Base-by-base conservation (phyloP, 2,888 invertebrate species). In the Apantesis nais region DNA sequence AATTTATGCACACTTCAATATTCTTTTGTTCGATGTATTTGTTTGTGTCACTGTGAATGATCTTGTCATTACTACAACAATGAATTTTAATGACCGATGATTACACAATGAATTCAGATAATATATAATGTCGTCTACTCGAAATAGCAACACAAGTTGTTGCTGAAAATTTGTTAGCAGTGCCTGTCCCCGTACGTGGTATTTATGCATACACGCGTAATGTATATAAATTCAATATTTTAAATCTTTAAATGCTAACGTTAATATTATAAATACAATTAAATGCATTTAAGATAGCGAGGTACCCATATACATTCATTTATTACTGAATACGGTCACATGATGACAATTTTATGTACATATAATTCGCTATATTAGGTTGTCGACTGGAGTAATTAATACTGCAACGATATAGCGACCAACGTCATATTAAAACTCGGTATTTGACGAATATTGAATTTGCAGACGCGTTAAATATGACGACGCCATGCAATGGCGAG, bases 391-490 rank as follows among this genome's bases (percentile, higher is more conserved):
- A 78, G 83, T 82, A 80, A 83, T 84, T 83, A 83, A 83, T 86
- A 80, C 77, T 74, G 78, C 83, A 82, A 81, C 80, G 75, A 78
- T 78, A 80, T 84, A 88, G 85, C 85, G 86, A 86, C 25, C 55
- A 55, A 25, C 55, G 58, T 85, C 82, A 83, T 85, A 88, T 87
- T 90, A 89, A 89, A 87, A 87, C 85, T 88, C 89, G 88, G 90
- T 90, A 91, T 93, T 93, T 93, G 93, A 93, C 89, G 92, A 91
- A 90, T 92, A 91, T 89, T 90, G 90, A 92, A 93, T 93, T 92
- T 93, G 91, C 92, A 92, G 93, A 93, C 91, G 91, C 90, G 88
- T 90, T 92, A n/a, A n/a, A n/a, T n/a, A 91, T 93, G 93, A 93
- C 85, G 90, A 86, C 80, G 67, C 67, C 89, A 86, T 80, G 60